Base-by-base conservation (phyloP, 2,113 vertebrate genomes). In the Aix galericulata region DNA sequence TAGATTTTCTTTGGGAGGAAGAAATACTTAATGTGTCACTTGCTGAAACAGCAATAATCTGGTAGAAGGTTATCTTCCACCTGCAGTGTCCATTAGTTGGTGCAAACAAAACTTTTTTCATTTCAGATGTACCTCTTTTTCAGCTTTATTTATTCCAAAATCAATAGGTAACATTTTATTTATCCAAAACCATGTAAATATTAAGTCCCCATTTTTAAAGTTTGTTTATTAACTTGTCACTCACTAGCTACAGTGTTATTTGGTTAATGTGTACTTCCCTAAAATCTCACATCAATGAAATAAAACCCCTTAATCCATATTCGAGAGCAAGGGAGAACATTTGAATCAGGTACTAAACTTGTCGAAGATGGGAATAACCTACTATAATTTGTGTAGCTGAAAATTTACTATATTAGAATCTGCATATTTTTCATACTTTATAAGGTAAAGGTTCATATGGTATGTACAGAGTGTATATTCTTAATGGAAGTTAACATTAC, bases 271-370 rank as follows among this genome's bases (percentile, higher is more conserved):
- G 63, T 66, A 22, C 22, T 80, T 92, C 38, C 18, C 23, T 85
- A 38, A 71, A 90, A 91, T 17, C 3, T n/a, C 4, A 0, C 16
- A 18, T 56, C 0, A 0, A 22, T 91, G 58, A 55, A 71, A 44
- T 67, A 67, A 79, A 89, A 64, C 34, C 6, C 20, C 32, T 69
- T 72, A 60, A 68, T 68, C 72, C 10, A 8, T 32, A 31, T 50
- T 11, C 13, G 42, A 38, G 48, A 38, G 34, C 22, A 29, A 31
- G 50, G 48, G 34, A 38, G 13, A 20, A 29, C 26, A 38, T 50
- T 27, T 52, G 25, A 38, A 36, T 27, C 68, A 72, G 17, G 68
- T 53, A 13, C 34, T 29, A 18, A 36, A 18, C 68, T 52, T 48
- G 17, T 21, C 34, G 27, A 18, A 72, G 25, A 66, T 27, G 17